phyloP scores from a whole-genome alignment of 2,113 vertebrate genomes.

The Machaerirhynchus nigripectus region DNA sequence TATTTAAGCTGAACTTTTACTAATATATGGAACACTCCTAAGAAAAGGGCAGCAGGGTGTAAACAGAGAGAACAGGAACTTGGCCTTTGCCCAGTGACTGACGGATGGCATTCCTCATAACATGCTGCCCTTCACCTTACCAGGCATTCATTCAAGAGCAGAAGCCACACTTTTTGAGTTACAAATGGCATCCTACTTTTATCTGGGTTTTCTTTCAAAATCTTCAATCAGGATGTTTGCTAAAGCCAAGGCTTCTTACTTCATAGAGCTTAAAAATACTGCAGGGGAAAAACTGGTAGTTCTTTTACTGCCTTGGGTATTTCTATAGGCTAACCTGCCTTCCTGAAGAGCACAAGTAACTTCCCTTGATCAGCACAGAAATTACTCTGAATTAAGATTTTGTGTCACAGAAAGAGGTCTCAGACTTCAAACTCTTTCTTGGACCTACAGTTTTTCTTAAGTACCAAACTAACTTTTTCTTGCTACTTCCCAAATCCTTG shows the following conservation, averaged over 20 bases:
- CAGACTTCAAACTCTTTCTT: not conserved
- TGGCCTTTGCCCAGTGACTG: not conserved
- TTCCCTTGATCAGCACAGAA: not conserved
- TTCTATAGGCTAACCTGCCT: not conserved
- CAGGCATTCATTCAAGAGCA: not conserved
- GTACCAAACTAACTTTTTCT: not conserved
- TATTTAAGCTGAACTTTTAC: not conserved
- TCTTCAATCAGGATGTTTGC: not conserved
- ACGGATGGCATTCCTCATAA: not conserved
- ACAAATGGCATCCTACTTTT: not conserved
- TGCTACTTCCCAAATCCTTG: not conserved
- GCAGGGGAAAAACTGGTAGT: not conserved
- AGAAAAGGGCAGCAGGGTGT: not conserved
- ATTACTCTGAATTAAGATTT: not conserved
- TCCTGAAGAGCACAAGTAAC: not conserved
- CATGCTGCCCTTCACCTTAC: not conserved
- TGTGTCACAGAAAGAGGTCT: not conserved
- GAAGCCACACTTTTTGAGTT: not conserved
- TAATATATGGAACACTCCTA: not conserved
- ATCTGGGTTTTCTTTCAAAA: not conserved
- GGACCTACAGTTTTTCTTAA: not conserved
- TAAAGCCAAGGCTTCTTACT: not conserved
- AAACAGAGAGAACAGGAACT: not conserved
- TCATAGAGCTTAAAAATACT: not conserved
- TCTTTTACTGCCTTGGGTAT: not conserved